These are phyloP conservation scores for Tipula confusa DNA, from an alignment of 2,888 invertebrate genomes.

Conservation along the genomic window DNA sequence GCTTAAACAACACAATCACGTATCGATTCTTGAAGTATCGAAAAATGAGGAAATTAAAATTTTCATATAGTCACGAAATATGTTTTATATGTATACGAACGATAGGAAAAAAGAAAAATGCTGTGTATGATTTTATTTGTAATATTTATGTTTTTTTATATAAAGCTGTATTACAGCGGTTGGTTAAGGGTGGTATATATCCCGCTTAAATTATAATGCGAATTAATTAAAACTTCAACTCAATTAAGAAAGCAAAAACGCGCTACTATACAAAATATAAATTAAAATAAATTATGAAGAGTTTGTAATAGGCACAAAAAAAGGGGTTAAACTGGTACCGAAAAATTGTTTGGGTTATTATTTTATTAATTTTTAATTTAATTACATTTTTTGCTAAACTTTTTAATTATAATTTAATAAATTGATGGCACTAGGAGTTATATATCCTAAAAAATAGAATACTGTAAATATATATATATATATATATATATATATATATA, in stretches of 20 bases:
- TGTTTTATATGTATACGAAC: neutral
- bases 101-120: neutral
- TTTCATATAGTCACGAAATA: neutral
- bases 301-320: neutral
- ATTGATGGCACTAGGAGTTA: neutral
- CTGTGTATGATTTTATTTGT: neutral
- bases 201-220: neutral
- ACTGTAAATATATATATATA: neutral
- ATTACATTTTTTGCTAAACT: neutral
- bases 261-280: neutral
- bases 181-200: neutral
- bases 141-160: neutral
- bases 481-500: neutral
- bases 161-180: neutral
- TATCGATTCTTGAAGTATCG: neutral
- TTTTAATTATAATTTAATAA: neutral
- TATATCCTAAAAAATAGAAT: neutral
- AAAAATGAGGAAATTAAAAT: neutral
- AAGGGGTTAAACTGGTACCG: neutral
- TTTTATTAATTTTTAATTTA: constrained; percentile 12
- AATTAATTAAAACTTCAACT: neutral
- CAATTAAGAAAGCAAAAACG: neutral
- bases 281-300: neutral
- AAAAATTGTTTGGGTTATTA: neutral
- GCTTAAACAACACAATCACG: neutral